Percentiles rank a stretch among this genome's conserved stretches.
Conservation (phyloP, 2,113 vertebrate species). For the Xenopus laevis region DNA sequence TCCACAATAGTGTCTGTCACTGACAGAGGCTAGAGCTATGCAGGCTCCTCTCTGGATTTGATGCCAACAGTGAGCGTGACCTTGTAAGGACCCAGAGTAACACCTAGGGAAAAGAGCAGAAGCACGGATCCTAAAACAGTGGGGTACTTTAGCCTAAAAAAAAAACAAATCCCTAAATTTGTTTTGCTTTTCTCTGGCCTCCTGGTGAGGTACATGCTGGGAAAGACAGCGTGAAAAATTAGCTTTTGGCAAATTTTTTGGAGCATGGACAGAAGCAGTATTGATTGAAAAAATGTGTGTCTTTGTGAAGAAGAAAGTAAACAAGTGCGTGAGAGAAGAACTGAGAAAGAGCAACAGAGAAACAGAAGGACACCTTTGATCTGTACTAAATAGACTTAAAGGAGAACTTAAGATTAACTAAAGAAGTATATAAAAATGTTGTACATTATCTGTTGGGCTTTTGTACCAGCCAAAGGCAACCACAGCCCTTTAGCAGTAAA, state of each 20-base stretch:
- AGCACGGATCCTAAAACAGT: conserved; percentile 21
- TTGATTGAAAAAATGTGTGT: conserved; percentile 23
- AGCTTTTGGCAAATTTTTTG: conserved; percentile 44
- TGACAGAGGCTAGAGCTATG: conserved; percentile 14
- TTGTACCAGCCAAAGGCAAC: too few species aligned
- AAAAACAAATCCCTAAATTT: conserved; percentile 31
- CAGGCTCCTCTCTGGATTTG: conserved; percentile 10
- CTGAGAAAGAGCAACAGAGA: neutral
- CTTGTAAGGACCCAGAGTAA: conserved; percentile 22
- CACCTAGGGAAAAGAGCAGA: conserved; percentile 5
- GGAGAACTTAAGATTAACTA: too few species aligned
- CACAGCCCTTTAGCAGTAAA: too few species aligned
- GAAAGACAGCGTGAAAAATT: conserved; percentile 36
- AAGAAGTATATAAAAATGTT: too few species aligned
- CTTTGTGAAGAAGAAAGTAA: conserved; percentile 23
- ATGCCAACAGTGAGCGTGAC: conserved; percentile 32
- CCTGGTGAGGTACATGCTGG: conserved; percentile 40
- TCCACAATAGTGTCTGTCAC: conserved; percentile 13
- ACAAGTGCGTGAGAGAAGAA: conserved; percentile 29
- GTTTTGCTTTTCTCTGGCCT: conserved; percentile 34
- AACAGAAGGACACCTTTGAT: neutral
- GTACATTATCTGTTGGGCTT: too few species aligned
- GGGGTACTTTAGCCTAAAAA: conserved; percentile 10
- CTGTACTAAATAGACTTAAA: too few species aligned
- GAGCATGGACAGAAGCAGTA: conserved; percentile 35